Evolutionary conservation across 37 sponge, comb jelly and placozoan species (phyloP).

Genomic region (Chondrilla cf. caribensis): DNA sequence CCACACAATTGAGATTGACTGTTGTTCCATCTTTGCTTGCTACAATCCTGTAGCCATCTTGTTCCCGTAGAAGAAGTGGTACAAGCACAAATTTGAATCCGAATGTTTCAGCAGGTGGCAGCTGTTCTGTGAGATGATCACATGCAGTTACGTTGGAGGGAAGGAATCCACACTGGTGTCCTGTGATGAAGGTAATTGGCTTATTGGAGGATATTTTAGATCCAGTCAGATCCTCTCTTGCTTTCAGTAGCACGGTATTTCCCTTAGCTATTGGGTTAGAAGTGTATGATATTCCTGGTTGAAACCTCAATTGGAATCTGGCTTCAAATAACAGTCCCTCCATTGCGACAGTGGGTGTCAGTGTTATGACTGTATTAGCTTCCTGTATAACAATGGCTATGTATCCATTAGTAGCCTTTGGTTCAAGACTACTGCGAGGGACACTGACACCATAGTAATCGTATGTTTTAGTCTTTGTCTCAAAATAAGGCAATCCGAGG

Average conservation of each 20-base stretch:
- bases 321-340: not conserved
- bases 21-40: not conserved
- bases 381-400: conserved; percentile 39
- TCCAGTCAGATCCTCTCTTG: conserved; percentile 5
- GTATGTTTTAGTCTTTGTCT: conserved; percentile 12
- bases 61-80: not conserved
- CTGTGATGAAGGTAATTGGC: conserved; percentile 32
- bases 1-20: not conserved
- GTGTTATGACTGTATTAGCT: conserved; percentile 36
- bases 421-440: too few species aligned
- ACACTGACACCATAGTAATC: conserved; percentile 35
- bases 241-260: not conserved
- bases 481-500: conserved; percentile 37
- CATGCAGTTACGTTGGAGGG: conserved; percentile 22
- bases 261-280: too few species aligned
- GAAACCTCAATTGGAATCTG: too few species aligned
- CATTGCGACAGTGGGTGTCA: conserved; percentile 7
- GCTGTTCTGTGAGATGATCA: conserved; percentile 35
- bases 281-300: too few species aligned
- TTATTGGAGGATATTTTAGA: conserved; percentile 18
- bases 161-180: conserved; percentile 46
- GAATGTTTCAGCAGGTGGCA: conserved; percentile 5
- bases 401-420: too few species aligned
- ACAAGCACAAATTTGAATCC: not conserved
- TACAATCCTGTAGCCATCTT: not conserved